Base-by-base conservation (phyloP, 2,888 invertebrate genomes). In the Drosophila nigritarsus region DNA sequence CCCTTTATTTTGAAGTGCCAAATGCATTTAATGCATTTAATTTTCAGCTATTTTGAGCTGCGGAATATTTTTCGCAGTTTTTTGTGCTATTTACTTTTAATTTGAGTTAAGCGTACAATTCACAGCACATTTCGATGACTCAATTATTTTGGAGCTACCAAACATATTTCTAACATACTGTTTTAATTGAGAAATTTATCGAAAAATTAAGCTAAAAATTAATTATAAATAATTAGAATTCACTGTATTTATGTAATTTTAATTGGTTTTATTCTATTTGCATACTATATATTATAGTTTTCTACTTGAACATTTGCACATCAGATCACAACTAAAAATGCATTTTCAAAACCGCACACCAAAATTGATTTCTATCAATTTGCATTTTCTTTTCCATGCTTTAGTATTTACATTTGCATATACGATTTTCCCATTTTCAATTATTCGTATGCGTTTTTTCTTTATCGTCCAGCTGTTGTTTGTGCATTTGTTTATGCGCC, bases 1-100 rank as follows among this genome's bases (percentile, higher is more conserved):
- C 74, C 68, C 65, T 58, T 81, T 73, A 62, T 58, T 81, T 76
- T 71, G 45, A 56, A 69, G 62, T 66, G 62, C 42, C 49, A 29
- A 32, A 38, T 53, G 48, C 30, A 68, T 65, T 80, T 67, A 65
- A 40, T 49, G 63, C 58, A 69, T 51, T 71, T 50, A 32, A 75
- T 67, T 67, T 66, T 20, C 15, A 32, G 6, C 40, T 32, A 51
- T 60, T 77, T 71, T 61, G 24, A 65, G 51, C 73, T 60, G 42
- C 11, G 32, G 38, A 18, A 20, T 20, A 20, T 20, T 40, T 40
- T 2, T 20, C 20, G 5, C 1, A 5, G 24, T 13, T 36, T 49
- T 51, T 49, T 30, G 18, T 38, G 11, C 5, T 40, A 15, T 8
- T 2, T 49, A 11, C 11, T 38, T 38, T 59, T 32, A 15, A 40